Conservation (phyloP, 2,113 vertebrate species). For the Peromyscus californicus region DNA sequence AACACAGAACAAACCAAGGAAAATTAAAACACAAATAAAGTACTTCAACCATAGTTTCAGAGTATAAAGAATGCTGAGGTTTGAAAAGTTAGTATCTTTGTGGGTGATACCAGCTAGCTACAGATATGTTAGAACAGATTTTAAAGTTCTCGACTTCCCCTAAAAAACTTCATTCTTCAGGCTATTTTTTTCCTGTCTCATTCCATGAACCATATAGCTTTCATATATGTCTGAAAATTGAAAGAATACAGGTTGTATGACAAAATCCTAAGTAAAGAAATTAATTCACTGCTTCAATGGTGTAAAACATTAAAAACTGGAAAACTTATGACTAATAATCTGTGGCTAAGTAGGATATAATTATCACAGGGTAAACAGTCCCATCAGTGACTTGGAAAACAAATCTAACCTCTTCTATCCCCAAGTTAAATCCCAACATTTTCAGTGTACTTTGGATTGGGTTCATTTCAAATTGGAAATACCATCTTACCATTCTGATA, state of each 20-base stretch:
- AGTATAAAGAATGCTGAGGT: background rate
- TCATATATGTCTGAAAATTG: slow-evolving; percentile 22
- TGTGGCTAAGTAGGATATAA: background rate
- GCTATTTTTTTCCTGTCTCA: slow-evolving; percentile 1
- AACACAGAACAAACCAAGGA: background rate
- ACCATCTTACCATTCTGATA: background rate
- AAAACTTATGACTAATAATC: background rate
- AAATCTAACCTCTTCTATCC: background rate
- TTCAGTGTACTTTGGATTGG: slow-evolving; percentile 26
- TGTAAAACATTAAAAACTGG: background rate
- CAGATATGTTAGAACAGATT: slow-evolving; percentile 15
- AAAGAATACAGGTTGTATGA: background rate
- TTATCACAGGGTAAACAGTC: background rate
- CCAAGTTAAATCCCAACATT: background rate
- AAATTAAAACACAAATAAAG: slow-evolving; percentile 50
- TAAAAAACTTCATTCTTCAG: background rate
- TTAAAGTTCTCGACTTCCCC: background rate
- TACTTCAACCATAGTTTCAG: background rate
- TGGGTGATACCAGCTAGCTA: background rate
- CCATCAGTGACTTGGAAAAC: background rate
- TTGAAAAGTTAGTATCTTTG: background rate
- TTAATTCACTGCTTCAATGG: background rate
- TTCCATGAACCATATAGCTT: background rate
- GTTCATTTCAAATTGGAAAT: slow-evolving; percentile 18
- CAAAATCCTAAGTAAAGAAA: slow-evolving; percentile 2